A percentile compares a stretch with the other conserved stretches of the same genome.
These are phyloP conservation scores for Limnothrissa miodon DNA, from an alignment of 2,113 vertebrate species.

Conservation along the genomic window DNA sequence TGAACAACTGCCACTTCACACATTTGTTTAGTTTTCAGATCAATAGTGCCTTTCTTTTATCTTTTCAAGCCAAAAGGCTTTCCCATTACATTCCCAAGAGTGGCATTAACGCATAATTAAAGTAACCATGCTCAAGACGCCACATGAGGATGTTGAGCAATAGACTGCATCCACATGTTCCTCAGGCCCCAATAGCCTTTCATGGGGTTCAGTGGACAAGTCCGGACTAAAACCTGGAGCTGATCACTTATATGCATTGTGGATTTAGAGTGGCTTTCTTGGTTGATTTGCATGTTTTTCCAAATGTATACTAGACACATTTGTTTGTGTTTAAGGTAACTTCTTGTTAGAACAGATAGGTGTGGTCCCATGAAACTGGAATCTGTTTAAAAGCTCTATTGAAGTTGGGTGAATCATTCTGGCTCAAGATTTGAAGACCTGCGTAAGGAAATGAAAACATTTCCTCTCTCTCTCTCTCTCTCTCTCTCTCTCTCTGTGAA, in stretches of 20 bases:
- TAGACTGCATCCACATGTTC: neutral
- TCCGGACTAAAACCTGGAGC: slow-evolving; percentile 1
- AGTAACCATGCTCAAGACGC: neutral
- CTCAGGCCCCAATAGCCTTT: neutral
- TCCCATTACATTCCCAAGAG: neutral
- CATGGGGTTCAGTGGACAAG: neutral
- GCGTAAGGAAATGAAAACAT: neutral
- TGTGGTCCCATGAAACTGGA: neutral
- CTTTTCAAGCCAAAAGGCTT: neutral
- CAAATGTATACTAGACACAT: neutral
- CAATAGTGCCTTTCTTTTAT: neutral
- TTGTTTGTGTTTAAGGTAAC: neutral
- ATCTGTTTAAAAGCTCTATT: neutral
- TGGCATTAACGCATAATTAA: neutral
- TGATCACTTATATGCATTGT: neutral
- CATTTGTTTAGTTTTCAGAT: neutral
- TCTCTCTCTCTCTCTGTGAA: neutral
- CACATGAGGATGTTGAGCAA: neutral
- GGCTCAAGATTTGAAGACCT: neutral
- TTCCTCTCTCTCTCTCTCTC: neutral
- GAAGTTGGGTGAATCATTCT: neutral
- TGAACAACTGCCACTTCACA: neutral
- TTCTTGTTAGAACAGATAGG: neutral
- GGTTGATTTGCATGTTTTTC: neutral
- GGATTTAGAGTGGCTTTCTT: neutral